Conservation (phyloP, 2,888 invertebrate species). For the Orthosia gothica region DNA sequence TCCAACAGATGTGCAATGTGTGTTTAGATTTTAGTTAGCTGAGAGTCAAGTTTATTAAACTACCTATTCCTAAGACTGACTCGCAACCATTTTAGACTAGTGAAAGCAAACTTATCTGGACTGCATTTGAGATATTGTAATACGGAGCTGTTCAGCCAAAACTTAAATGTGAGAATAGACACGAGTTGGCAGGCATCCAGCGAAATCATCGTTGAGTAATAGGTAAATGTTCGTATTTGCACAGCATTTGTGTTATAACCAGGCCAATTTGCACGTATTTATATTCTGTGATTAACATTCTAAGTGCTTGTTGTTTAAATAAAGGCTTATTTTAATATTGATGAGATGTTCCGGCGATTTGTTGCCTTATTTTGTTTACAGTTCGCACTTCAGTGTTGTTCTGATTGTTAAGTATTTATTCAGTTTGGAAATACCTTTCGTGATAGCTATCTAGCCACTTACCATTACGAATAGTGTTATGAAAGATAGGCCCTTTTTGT, state of each 20-base stretch:
- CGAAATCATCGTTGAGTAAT: constrained; percentile 81
- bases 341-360: constrained; percentile 33
- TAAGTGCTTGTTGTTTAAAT: constrained; percentile 55
- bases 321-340: constrained; percentile 52
- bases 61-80: constrained; percentile 12
- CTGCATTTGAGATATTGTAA: constrained; percentile 63
- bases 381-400: constrained; percentile 12
- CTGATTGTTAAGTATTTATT: constrained; percentile 9
- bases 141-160: constrained; percentile 62
- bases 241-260: constrained; percentile 78
- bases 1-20: neutral
- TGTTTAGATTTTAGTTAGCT: constrained; percentile 2
- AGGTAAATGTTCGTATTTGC: constrained; percentile 79
- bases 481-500: neutral
- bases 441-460: too few relatives aligned
- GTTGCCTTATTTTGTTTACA: constrained; percentile 16
- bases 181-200: constrained; percentile 77
- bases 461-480: neutral
- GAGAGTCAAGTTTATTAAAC: constrained; percentile 4
- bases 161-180: constrained; percentile 71
- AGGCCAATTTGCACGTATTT: constrained; percentile 74
- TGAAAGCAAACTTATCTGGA: constrained; percentile 55
- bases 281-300: constrained; percentile 67
- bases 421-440: neutral
- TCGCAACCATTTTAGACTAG: constrained; percentile 37